Evolutionary conservation across 2,888 invertebrate species (phyloP), one percentile per base, ranked within the genome.

Genomic region (Drosophila sordidula): DNA sequence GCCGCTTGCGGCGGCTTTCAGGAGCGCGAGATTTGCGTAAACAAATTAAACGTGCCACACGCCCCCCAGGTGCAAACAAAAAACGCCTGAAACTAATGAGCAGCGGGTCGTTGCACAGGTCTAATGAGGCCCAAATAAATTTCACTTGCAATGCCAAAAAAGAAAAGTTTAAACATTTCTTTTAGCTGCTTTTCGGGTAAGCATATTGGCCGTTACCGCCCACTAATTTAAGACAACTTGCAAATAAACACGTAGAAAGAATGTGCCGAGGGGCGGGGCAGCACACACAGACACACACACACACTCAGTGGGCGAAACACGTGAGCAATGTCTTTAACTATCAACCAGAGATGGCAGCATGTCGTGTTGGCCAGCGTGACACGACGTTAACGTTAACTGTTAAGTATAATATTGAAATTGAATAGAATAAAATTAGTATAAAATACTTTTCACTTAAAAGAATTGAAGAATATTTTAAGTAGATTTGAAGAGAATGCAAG

Each of bases 21-120:
- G 44, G 26, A 54, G 64, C 50, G 45, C 49, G 71, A 71, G 86
- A 85, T 85, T 87, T 78, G 85, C 79, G 82, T 71, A 78, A 87
- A 79, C 87, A 83, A 86, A 86, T 86, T 83, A 70, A 86, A 70
- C 51, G 55, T 58, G 57, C 72, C 46, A 38, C 57, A 34, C 41
- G 63, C 44, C 59, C 39, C 34, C 8, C 54, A 58, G 65, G 65
- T 50, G 18, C 51, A 45, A 46, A 14, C 38, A 16, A 18, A 8
- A 57, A 54, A 32, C 34, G 12, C 26, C n/a, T 34, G 0, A 36
- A 55, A 51, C 54, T 58, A 75, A 75, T 55, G 70, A 75, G 41
- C 47, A 22, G 52, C 42, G 42, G 41, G 36, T 45, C 54, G 57
- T n/a, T 59, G 44, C 45, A 41, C 54, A 69, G 63, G 47, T 52